Base-by-base conservation (phyloP, 1,140 invertebrate species). In the Drosophila truncata region DNA sequence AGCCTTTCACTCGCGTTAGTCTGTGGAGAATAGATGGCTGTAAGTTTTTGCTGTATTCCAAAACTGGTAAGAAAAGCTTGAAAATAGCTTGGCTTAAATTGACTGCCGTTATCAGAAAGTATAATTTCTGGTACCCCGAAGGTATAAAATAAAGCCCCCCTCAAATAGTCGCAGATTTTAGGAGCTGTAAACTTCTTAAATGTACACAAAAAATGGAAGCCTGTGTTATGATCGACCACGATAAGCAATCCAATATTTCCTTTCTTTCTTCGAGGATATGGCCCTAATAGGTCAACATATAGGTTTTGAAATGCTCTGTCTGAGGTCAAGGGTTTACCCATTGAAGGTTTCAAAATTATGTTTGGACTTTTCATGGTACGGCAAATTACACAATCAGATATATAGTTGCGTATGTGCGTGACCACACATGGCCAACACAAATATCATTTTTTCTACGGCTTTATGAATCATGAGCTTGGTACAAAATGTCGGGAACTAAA, bases 241-340 rank as follows among this genome's bases (percentile, higher is more conserved):
- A 71, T 55, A 2, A 71, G 29, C 8, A 71, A 13, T 4, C 62
- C 54, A 13, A 66, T 66, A 14, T 66, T 44, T 10, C 54, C 67
- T 14, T 27, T 50, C 33, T 55, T 73, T 9, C 55, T 46, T 9
- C 62, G 33, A 13, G 58, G 72, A 39, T 69, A 63, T n/a, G 58
- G 72, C 3, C 72, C 58, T 33, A 62, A 39, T 0, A 66, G 23
- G 27, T 73, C 54, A 18, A 73, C 42, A 54, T 67, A 73, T 2
- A 73, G 8, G 7, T 58, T 69, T 27, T 70, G 50, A 31, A 75
- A 63, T 10, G 65, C 50, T 25, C 65, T 54, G 2, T 70, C 65
- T 5, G 65, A 69, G 31, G 31, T 33, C 31, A 33, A 10, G 7
- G 31, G 31, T 33, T 33, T 33, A 10, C 9, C 31, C 31, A 74